Evolutionary conservation across 2,797 vertebrate species (phyloP), one percentile per base, ranked within the genome.

Genomic region (Microcaecilia unicolor): DNA sequence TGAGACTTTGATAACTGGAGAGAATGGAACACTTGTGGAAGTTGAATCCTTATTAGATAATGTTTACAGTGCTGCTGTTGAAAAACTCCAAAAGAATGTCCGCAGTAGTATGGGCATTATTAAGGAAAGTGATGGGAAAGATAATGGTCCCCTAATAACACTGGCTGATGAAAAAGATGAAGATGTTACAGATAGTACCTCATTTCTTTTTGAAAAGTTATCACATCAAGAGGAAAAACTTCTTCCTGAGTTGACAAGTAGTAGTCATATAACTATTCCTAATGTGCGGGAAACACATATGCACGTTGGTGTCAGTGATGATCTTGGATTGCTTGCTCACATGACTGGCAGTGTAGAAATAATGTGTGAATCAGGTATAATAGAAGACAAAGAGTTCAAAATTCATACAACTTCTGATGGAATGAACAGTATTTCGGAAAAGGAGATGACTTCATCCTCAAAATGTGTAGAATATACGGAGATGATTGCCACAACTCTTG

Each of bases 81-180:
- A 92, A 62, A 97, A 96, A 37, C 85, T 98, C 10, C 94, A 95
- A 27, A 88, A 82, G 52, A 90, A 79, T 25, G 81, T 84, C 28
- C 78, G 83, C 44, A 79, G 78, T 48, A 53, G 73, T 44, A 80
- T 94, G 50, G 87, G 85, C 9, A 75, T 91, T 22, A 76, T 86
- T 33, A 81, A 81, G 48, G 91, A 91, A 55, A 91, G 81, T 17
- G 91, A 95, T 23, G 86, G 92, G 17, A 97, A 93, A 61, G 80
- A 86, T 58, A 86, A 91, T 42, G 93, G 92, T 9, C 94, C 94
- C 0, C 80, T 99, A 60, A 99, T 99, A 70, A 98, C 94, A 2
- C 48, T 99, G 39, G 95, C 91, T 11, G 95, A 99, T 38, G 95
- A 99, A 62, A 99, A 99, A 64, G 94, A 99, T 64, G 92, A 92